These are phyloP conservation scores for Epizoanthus stellaris DNA, from an alignment of 92 coral and sea anemone genomes.

Conservation along the genomic window DNA sequence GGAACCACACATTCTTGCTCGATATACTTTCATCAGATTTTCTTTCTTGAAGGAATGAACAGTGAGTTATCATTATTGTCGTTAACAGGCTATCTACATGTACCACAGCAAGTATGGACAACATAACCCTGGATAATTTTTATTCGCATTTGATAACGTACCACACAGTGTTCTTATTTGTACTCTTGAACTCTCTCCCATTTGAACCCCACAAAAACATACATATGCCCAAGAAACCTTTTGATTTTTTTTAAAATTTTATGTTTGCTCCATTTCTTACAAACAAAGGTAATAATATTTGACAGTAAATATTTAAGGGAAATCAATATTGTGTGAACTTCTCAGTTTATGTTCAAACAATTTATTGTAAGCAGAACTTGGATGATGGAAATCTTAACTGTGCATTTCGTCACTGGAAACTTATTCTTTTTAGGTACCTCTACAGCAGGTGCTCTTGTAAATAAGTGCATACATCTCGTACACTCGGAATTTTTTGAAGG, in stretches of 20 bases:
- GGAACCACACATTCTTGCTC: too few relatives aligned
- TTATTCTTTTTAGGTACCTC: constrained; percentile 53
- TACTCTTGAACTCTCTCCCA: too few relatives aligned
- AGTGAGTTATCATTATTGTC: too few relatives aligned
- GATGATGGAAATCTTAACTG: neutral
- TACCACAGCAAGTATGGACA: too few relatives aligned
- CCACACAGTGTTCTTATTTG: too few relatives aligned
- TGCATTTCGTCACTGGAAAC: neutral
- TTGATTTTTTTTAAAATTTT: neutral
- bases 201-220: neutral
- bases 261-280: neutral
- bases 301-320: neutral
- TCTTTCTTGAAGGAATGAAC: too few relatives aligned
- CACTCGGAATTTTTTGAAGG: constrained; percentile 59
- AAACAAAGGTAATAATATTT: neutral
- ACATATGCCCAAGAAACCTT: neutral
- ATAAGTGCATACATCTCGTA: constrained; percentile 58
- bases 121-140: too few relatives aligned
- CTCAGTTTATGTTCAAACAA: neutral
- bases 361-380: too few relatives aligned
- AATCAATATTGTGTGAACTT: neutral
- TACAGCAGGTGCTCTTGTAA: constrained; percentile 54
- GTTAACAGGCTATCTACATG: too few relatives aligned
- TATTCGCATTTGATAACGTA: too few relatives aligned
- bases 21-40: too few relatives aligned